These are phyloP conservation scores for Melangyna quadrimaculata DNA, from an alignment of 2,888 invertebrate genomes.

Conservation along the genomic window DNA sequence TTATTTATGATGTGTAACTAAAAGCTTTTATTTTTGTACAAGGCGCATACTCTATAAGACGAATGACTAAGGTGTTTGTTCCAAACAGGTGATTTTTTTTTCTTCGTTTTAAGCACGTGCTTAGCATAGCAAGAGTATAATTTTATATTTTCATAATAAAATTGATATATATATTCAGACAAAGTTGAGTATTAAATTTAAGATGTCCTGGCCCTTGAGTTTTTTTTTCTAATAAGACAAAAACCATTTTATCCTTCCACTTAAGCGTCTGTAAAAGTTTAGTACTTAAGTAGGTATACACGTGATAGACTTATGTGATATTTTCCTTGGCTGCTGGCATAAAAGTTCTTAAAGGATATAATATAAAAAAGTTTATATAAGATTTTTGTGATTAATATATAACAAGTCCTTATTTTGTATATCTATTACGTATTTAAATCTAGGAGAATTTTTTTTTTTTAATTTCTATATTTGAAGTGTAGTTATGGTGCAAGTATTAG, in stretches of 20 bases:
- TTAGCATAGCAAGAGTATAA: neutral
- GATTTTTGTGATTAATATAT: no score
- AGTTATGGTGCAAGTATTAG: no score
- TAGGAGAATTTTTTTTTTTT: no score
- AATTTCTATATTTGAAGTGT: no score
- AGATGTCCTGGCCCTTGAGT: neutral
- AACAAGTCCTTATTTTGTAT: no score
- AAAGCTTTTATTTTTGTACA: no score
- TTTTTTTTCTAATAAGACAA: neutral
- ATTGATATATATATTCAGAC: neutral
- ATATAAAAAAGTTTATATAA: neutral
- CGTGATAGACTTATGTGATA: neutral
- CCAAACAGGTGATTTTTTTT: neutral
- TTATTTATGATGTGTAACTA: neutral
- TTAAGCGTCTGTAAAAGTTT: neutral
- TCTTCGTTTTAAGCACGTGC: neutral
- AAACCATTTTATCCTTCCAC: neutral
- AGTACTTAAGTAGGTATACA: neutral
- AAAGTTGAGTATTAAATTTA: neutral
- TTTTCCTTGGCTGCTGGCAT: neutral
- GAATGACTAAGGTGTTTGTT: neutral
- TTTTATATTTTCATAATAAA: neutral
- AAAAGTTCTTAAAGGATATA: neutral
- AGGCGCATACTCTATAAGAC: neutral
- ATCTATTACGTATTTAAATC: no score